Base-by-base conservation (phyloP, 2,113 vertebrate genomes). In the Bombycilla garrulus region DNA sequence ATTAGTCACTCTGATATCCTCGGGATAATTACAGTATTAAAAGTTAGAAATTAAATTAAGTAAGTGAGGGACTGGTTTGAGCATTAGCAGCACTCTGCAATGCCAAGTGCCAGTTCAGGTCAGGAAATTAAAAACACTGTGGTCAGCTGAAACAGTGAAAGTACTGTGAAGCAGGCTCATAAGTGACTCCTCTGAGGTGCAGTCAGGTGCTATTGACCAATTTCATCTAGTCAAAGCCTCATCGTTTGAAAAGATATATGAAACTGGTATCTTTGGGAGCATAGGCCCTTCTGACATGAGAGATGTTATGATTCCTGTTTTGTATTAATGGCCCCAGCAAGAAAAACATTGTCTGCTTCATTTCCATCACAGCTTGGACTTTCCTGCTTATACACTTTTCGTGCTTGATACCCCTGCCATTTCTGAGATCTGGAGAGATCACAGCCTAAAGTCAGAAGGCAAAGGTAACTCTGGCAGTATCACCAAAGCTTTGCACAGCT, bases 11-110 rank as follows among this genome's bases (percentile, higher is more conserved):
- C 56, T 11, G 50, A 56, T 57, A 73, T 61, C 67, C 47, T 78
- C 12, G 0, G 72, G 51, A 66, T 71, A 62, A 81, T 89, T 84
- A 83, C 2, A 4, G 83, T 83, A 89, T 81, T 74, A 81, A 62
- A 92, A 96, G 47, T 74, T 53, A 87, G 48, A 84, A 87, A 92
- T 83, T 77, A 88, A 83, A 88, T 93, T 53, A 73, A 40, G n/a
- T 73, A 77, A 65, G 36, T 40, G 36, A 81, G 78, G 62, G 33
- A 50, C 16, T 67, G 11, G 18, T 62, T 84, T 66, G 60, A 86
- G 50, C 78, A 42, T 66, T 42, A 62, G 51, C 42, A 91, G 33
- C 67, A 81, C 58, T 81, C 33, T 51, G 56, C 67, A 58, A 74
- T 14, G 38, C 21, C 29, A 69, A 83, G n/a, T 45, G 58, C 22